A percentile compares a stretch with the other conserved stretches of the same genome.
phyloP scores from a whole-genome alignment of 2,888 invertebrate genomes.

The Aphidoletes aphidimyza region DNA sequence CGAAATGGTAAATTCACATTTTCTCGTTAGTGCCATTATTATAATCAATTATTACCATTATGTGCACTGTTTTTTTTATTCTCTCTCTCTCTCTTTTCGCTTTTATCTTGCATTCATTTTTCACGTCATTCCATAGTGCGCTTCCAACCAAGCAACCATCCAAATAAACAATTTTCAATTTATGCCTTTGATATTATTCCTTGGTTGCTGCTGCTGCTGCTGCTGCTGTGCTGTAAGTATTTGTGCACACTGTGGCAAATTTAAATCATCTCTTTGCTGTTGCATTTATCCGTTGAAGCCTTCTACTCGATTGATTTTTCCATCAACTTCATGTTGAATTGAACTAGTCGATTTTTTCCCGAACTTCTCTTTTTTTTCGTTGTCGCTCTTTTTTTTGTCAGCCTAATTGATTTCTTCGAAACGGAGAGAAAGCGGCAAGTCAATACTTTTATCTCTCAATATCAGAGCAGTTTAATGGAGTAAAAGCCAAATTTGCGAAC shows the following conservation, averaged over 20 bases:
- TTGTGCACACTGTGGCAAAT: not conserved
- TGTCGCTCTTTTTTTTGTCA: not conserved
- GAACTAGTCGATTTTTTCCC: not conserved
- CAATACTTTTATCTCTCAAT: not conserved
- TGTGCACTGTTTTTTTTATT: not conserved
- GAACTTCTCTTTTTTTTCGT: not conserved
- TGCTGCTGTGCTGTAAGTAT: too few relatives aligned
- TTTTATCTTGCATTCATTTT: not conserved
- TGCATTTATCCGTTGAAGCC: not conserved
- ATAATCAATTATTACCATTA: slow-evolving; percentile 27
- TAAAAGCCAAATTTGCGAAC: slow-evolving; percentile 21
- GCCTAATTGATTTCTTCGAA: not conserved
- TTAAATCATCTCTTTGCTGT: not conserved
- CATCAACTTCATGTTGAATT: not conserved
- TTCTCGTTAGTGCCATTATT: not conserved
- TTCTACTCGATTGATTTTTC: slow-evolving; percentile 2
- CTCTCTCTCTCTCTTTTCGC: not conserved
- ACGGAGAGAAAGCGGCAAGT: not conserved
- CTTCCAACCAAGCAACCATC: too few relatives aligned
- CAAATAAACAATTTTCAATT: not conserved
- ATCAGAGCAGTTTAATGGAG: not conserved
- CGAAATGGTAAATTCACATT: slow-evolving; percentile 33
- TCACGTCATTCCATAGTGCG: not conserved
- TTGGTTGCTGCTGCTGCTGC: too few relatives aligned
- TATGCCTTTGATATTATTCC: not conserved